Conservation (phyloP, 1,140 invertebrate genomes). For the Drosophila varians region DNA sequence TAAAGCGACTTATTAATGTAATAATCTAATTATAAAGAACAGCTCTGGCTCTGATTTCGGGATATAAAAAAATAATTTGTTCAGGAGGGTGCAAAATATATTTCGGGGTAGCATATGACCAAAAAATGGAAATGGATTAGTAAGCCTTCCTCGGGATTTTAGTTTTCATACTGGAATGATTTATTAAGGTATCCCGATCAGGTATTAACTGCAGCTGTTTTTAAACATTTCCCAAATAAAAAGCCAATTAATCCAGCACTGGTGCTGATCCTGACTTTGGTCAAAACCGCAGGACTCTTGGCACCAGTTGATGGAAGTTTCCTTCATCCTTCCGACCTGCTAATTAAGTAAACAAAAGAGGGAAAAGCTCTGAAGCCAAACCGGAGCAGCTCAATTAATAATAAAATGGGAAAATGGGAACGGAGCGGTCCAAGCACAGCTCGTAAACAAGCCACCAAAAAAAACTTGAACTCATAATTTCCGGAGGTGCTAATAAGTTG, state of each 20-base stretch:
- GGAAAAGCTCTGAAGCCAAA: slow-evolving; percentile 40
- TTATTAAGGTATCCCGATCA: slow-evolving; percentile 13
- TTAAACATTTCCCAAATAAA: slow-evolving; percentile 11
- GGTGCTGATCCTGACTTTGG: slow-evolving; percentile 7
- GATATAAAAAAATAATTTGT: slow-evolving; percentile 49
- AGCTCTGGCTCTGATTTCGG: slow-evolving; percentile 42
- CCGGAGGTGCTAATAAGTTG: slow-evolving; percentile 81
- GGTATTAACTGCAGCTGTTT: slow-evolving; percentile 47
- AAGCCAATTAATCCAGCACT: slow-evolving; percentile 54
- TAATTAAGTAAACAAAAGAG: slow-evolving; percentile 76
- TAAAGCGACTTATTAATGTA: slow-evolving; percentile 80
- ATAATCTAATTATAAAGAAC: slow-evolving; percentile 78
- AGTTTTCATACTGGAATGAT: slow-evolving; percentile 31
- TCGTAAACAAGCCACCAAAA: slow-evolving; percentile 73
- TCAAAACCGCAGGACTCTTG: slow-evolving; percentile 5
- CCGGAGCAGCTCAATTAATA: slow-evolving; percentile 71
- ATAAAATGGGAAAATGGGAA: slow-evolving; percentile 48
- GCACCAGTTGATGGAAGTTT: slow-evolving; percentile 25
- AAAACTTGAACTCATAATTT: slow-evolving; percentile 76
- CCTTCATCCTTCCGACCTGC: slow-evolving; percentile 30
- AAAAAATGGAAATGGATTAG: slow-evolving; percentile 48
- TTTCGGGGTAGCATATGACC: slow-evolving; percentile 47
- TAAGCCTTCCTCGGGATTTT: slow-evolving; percentile 43
- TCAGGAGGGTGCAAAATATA: slow-evolving; percentile 45
- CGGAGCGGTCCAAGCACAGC: slow-evolving; percentile 22